These are phyloP conservation scores for Jaculus jaculus DNA, from an alignment of 2,113 vertebrate genomes.

Conservation along the genomic window DNA sequence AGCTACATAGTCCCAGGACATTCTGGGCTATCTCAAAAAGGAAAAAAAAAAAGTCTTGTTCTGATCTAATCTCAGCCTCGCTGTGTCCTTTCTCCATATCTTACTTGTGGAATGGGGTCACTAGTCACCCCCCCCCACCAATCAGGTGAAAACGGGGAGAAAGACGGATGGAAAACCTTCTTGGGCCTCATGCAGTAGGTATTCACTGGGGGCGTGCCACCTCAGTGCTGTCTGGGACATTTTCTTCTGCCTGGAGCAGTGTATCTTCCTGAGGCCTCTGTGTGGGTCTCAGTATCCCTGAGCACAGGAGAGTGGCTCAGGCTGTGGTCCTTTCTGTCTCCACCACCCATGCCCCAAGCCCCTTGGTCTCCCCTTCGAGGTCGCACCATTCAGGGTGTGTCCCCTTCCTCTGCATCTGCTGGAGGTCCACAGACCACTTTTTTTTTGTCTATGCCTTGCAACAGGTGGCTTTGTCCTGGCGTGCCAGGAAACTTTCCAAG, in stretches of 20 bases:
- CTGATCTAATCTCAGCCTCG: background rate
- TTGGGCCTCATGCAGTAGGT: background rate
- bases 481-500: no score
- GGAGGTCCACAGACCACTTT: background rate
- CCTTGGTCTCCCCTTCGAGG: background rate
- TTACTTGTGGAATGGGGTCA: background rate
- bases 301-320: background rate
- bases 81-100: background rate
- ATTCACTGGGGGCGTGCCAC: background rate
- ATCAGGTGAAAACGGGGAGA: background rate
- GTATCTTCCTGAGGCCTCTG: background rate
- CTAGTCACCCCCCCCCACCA: no score
- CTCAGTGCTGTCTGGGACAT: background rate
- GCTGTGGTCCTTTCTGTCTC: background rate
- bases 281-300: background rate
- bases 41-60: background rate
- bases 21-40: background rate
- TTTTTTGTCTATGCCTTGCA: background rate
- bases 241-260: background rate
- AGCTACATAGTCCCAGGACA: background rate
- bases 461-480: background rate
- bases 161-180: background rate
- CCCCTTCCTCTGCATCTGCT: background rate
- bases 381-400: background rate
- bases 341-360: accelerated